Percentiles rank a stretch among this genome's conserved stretches.
Conservation (phyloP, 1,140 invertebrate species). For the Sitophilus oryzae region DNA sequence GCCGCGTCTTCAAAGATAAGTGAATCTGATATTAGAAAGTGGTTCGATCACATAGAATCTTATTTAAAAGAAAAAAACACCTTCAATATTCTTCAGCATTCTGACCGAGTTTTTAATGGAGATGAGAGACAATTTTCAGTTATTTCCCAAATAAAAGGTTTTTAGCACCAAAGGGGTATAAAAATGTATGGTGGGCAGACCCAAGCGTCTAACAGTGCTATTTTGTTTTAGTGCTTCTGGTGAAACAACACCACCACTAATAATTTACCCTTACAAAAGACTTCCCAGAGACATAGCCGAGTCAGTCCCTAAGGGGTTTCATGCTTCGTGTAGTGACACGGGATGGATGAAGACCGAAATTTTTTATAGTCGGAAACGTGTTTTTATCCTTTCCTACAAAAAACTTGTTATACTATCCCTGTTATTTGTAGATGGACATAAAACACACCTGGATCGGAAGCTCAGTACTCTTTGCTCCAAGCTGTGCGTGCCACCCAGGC, state of each 20-base stretch:
- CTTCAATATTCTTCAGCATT: conserved; percentile 32
- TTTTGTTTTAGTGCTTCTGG: conserved; percentile 29
- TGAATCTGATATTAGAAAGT: too few species aligned
- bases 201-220: conserved; percentile 32
- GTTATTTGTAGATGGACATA: conserved; percentile 43
- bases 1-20: conserved; percentile 33
- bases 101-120: conserved; percentile 33
- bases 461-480: conserved; percentile 34
- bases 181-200: conserved; percentile 33
- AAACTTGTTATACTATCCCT: conserved; percentile 31
- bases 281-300: conserved; percentile 29
- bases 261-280: conserved; percentile 33
- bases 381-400: conserved; percentile 36
- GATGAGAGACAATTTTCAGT: conserved; percentile 44
- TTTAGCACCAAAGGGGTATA: conserved; percentile 30
- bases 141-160: conserved; percentile 30
- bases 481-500: conserved; percentile 36
- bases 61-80: conserved; percentile 27
- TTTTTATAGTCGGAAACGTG: conserved; percentile 41
- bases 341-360: conserved; percentile 43
- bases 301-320: conserved; percentile 37
- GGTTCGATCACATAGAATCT: too few species aligned
- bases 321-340: conserved; percentile 34
- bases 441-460: conserved; percentile 32
- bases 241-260: conserved; percentile 26